Evolutionary conservation across 2,888 invertebrate species (phyloP), one percentile per base, ranked within the genome.

Genomic region (Liodrosophila aerea): DNA sequence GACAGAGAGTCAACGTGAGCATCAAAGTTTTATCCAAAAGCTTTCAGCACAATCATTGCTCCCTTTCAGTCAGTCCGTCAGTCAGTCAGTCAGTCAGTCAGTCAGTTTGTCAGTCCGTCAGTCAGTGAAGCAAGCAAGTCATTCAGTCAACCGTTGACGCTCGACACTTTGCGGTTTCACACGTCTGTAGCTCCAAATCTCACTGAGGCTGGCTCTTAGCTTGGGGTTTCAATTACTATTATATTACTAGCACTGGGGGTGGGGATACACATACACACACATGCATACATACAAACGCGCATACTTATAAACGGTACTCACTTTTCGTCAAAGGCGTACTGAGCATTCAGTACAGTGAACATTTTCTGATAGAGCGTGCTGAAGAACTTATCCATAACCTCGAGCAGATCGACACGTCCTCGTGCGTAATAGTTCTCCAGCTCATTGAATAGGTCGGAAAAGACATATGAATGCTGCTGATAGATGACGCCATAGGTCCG

Each of bases 401-500:
- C 94, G 54, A 95, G 93, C 61, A 98, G 93, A 88, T 97, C 94
- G 49, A 96, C 93, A 87, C 95, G 94, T 39, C 97, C 97, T 59
- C 93, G 93, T 9, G 93, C 92, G 91, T 97, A 98, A 90, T 98
- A 98, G 87, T 93, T 93, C 89, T 97, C 97, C 76, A 98, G 92
- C 87, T 97, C 95, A 69, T 93, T 93, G 91, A 98, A 98, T 64
- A 98, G 93, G 88, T 97, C 95, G 67, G 95, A 94, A 91, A 98
- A 98, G 41, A 98, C 96, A 87, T 95, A 95, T 8, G 97, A 93
- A 90, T 98, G 97, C 88, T 97, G 95, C 88, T 98, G 95, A 92
- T 98, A 98, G 80, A 98, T 94, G 90, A 97, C 94, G 51, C 98
- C 98, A 91, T 98, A 98, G 0, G 98, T 98, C 76, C 94, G 93